These are phyloP conservation scores for Hydraecia micacea DNA, from an alignment of 2,888 invertebrate species.

Conservation along the genomic window DNA sequence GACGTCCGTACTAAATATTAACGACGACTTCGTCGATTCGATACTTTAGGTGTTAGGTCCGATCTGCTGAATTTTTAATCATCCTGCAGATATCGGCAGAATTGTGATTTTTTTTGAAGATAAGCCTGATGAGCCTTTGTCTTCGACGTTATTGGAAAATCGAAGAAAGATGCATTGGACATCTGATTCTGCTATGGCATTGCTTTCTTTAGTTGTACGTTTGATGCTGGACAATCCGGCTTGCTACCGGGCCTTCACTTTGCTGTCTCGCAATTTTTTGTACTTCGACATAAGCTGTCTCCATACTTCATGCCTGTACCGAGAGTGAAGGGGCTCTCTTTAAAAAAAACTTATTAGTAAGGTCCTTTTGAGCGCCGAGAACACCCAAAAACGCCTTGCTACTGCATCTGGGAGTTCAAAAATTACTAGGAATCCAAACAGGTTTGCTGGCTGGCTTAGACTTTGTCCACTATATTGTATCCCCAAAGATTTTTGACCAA, in stretches of 20 bases:
- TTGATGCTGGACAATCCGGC: not conserved
- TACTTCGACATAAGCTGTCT: not conserved
- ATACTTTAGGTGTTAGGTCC: not conserved
- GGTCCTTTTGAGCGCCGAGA: not conserved
- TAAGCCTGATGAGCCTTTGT: not conserved
- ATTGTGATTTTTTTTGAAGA: not conserved
- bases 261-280: not conserved
- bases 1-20: constrained; percentile 41
- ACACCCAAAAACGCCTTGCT: not conserved
- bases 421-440: not conserved
- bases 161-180: not conserved
- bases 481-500: not conserved
- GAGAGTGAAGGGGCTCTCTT: too few relatives aligned
- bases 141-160: not conserved
- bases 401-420: too few relatives aligned
- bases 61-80: constrained; percentile 20
- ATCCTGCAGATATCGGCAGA: constrained; percentile 11
- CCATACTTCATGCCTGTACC: not conserved
- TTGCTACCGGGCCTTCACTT: not conserved
- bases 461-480: not conserved
- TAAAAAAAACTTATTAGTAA: too few relatives aligned
- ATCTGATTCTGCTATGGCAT: not conserved
- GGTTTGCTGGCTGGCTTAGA: not conserved
- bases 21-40: constrained; percentile 7
- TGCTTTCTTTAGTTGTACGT: not conserved